Evolutionary conservation across 1,140 invertebrate genomes (phyloP).

Genomic region (Pogonognathellus flavescens): DNA sequence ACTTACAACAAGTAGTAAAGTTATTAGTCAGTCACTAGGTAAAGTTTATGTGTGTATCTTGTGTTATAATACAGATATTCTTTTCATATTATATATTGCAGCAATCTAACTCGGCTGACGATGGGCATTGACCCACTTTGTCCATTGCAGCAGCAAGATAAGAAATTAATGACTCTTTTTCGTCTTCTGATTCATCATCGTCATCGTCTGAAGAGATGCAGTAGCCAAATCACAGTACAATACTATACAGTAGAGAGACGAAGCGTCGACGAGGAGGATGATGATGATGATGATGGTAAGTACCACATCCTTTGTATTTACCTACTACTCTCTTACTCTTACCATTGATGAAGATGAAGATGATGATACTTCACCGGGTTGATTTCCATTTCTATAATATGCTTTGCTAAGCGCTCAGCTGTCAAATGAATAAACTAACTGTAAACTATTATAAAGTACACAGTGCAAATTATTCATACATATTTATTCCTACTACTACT

Average conservation of each 20-base stretch:
- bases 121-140: slow-evolving; percentile 45
- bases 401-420: neutral
- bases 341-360: neutral
- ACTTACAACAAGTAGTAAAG: too few relatives aligned
- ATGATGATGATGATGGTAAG: neutral
- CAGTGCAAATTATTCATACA: neutral
- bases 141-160: slow-evolving; percentile 17
- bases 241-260: neutral
- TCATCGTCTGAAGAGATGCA: slow-evolving; percentile 22
- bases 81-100: slow-evolving; percentile 32
- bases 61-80: neutral
- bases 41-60: neutral
- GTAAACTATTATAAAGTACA: slow-evolving; percentile 11
- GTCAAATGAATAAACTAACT: too few relatives aligned
- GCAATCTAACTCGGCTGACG: slow-evolving; percentile 14
- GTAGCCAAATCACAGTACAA: slow-evolving; percentile 3
- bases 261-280: neutral
- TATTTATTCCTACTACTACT: neutral
- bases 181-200: slow-evolving; percentile 44
- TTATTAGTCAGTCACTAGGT: too few relatives aligned
- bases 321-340: neutral
- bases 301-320: slow-evolving; percentile 9
- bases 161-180: slow-evolving; percentile 48
- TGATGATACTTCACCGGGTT: slow-evolving; percentile 25
- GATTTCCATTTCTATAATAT: slow-evolving; percentile 30